Evolutionary conservation across 2,113 vertebrate genomes (phyloP), one percentile per base, ranked within the genome.

Genomic region (Felis chaus): DNA sequence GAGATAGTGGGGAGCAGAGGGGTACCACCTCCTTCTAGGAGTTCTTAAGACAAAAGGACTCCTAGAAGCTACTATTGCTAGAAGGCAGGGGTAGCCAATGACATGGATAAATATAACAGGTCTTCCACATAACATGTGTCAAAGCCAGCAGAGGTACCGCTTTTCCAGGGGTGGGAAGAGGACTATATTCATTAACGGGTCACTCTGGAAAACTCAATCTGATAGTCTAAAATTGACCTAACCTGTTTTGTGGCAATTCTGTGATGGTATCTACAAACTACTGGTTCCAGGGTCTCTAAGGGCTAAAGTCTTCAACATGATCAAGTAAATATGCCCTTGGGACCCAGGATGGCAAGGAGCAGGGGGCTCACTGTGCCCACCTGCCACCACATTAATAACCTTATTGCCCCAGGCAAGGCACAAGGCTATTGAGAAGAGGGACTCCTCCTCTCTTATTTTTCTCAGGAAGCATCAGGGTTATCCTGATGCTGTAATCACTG

Each of bases 11-110:
- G 57, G 41, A 97, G 61, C 33, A 94, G 4, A 91, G 80, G 82
- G 18, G 23, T 73, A 96, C 66, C 61, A 74, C 73, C 2, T 83
- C 68, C 78, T 97, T 94, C 78, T 89, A 66, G 33, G 39, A 96
- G 66, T 94, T 96, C n/a, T 95, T 95, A 66, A 97, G 93, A 97
- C 27, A 93, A 96, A 95, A 91, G 61, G 79, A 95, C 85, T 95
- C 94, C 78, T 89, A 63, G 95, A 97, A 96, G 76, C 91, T 96
- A 92, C 74, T 89, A 73, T 55, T 96, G 39, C 61, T 65, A 85
- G 45, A 91, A 94, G 68, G 61, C 55, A 95, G 41, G 7, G 65
- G 61, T 61, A 86, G 82, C 83, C 83, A 85, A 76, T 66, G 73
- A 92, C 61, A 73, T 27, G n/a, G 48, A 45, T 96, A 96, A 92